Conservation (phyloP, 1,140 invertebrate species). For the Scaptomyza graminum region DNA sequence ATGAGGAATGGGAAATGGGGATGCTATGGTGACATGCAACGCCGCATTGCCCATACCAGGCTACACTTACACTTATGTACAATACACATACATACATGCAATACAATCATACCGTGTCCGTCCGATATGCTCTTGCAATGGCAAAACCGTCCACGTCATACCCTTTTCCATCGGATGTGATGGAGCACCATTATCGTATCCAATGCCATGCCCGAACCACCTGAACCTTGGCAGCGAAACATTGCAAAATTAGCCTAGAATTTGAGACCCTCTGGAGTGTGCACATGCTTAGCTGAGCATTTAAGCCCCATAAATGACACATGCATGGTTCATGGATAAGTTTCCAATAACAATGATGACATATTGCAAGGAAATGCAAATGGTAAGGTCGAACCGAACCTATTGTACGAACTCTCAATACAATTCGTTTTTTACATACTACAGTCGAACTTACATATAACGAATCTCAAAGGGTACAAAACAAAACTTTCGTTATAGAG, state of each 20-base stretch:
- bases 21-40: conserved; percentile 59
- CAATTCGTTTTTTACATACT: not conserved
- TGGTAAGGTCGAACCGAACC: not conserved
- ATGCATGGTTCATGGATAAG: conserved; percentile 3
- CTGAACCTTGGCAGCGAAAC: conserved; percentile 13
- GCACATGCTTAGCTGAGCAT: conserved; percentile 18
- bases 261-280: conserved; percentile 19
- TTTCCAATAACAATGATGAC: conserved; percentile 16
- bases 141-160: conserved; percentile 29
- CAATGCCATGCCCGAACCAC: conserved; percentile 22
- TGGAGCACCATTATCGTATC: conserved; percentile 17
- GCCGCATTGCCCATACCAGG: conserved; percentile 22
- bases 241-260: conserved; percentile 29
- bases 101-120: not conserved
- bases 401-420: not conserved
- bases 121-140: conserved; percentile 1
- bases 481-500: no score
- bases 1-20: conserved; percentile 27
- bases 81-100: not conserved
- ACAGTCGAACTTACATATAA: not conserved
- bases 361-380: not conserved
- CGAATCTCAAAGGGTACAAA: no score
- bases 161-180: conserved; percentile 39
- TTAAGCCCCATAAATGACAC: conserved; percentile 7
- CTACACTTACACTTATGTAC: conserved; percentile 22